Evolutionary conservation across 2,888 invertebrate genomes (phyloP).

Genomic region (Callimorpha dominula): DNA sequence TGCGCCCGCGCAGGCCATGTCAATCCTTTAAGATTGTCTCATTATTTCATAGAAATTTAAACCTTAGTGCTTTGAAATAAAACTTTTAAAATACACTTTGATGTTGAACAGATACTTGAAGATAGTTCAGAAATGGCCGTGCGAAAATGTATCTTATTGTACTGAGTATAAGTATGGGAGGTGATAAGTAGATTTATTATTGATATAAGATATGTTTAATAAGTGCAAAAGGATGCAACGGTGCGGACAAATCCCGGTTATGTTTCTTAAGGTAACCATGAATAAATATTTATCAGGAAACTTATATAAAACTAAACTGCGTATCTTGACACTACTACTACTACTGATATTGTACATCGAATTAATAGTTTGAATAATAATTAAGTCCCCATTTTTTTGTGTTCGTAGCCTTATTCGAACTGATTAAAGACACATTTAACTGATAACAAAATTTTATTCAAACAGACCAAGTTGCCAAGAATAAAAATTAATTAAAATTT

Average conservation of each 20-base stretch:
- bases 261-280: slow-evolving; percentile 68
- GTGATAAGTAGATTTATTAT: slow-evolving; percentile 73
- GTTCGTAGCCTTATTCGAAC: too few relatives aligned
- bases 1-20: slow-evolving; percentile 69
- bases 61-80: slow-evolving; percentile 34
- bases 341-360: too few relatives aligned
- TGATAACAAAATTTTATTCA: too few relatives aligned
- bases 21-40: slow-evolving; percentile 39
- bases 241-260: slow-evolving; percentile 73
- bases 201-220: slow-evolving; percentile 84
- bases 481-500: too few relatives aligned
- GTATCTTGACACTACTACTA: too few relatives aligned
- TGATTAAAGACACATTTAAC: too few relatives aligned
- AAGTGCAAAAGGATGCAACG: slow-evolving; percentile 78
- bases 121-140: slow-evolving; percentile 10
- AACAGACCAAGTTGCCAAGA: too few relatives aligned
- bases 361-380: too few relatives aligned
- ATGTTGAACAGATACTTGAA: slow-evolving; percentile 10
- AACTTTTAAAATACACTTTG: neutral
- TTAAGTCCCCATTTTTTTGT: too few relatives aligned
- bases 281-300: neutral
- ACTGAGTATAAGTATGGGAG: slow-evolving; percentile 50
- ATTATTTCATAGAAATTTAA: slow-evolving; percentile 40
- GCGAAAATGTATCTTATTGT: slow-evolving; percentile 52
- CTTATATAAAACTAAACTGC: neutral